phyloP scores from a whole-genome alignment of 1,140 invertebrate genomes.

The Hormaphis cornu region DNA sequence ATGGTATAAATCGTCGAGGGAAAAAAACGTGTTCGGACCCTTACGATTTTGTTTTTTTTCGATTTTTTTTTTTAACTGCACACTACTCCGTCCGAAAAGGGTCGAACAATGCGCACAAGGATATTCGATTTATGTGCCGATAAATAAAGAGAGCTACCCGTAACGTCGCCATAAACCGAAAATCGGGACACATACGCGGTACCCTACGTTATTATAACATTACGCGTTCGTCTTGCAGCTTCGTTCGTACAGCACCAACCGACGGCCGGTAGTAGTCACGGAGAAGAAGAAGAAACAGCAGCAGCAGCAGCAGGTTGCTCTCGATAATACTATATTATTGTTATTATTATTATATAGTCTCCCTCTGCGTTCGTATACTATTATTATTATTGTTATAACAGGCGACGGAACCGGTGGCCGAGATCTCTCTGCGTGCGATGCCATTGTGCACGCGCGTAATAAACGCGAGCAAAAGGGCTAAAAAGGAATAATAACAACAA shows the following conservation, averaged over 20 bases:
- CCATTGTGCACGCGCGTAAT: too few species aligned
- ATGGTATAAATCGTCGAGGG: background rate
- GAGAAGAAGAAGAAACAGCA: too few species aligned
- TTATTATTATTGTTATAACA: background rate
- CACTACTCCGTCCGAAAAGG: background rate
- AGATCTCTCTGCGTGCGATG: too few species aligned
- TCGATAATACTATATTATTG: background rate
- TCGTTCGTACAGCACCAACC: background rate
- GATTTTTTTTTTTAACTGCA: background rate
- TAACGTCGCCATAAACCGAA: slow-evolving; percentile 14
- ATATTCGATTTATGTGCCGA: slow-evolving; percentile 13
- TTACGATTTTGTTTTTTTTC: background rate
- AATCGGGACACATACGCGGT: too few species aligned
- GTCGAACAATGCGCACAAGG: background rate
- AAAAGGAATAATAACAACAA: too few species aligned
- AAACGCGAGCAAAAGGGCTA: too few species aligned
- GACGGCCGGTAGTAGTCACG: background rate
- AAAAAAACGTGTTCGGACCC: background rate
- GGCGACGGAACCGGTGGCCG: too few species aligned
- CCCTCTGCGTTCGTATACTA: background rate
- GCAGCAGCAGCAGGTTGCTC: slow-evolving; percentile 12
- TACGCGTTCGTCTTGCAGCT: too few species aligned
- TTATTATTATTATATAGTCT: background rate
- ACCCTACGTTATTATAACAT: too few species aligned
- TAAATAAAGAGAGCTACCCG: slow-evolving; percentile 23